A percentile compares a stretch with the other conserved stretches of the same genome.
phyloP scores from a whole-genome alignment of 2,797 vertebrate species.

The Phrynocephalus vlangalii region DNA sequence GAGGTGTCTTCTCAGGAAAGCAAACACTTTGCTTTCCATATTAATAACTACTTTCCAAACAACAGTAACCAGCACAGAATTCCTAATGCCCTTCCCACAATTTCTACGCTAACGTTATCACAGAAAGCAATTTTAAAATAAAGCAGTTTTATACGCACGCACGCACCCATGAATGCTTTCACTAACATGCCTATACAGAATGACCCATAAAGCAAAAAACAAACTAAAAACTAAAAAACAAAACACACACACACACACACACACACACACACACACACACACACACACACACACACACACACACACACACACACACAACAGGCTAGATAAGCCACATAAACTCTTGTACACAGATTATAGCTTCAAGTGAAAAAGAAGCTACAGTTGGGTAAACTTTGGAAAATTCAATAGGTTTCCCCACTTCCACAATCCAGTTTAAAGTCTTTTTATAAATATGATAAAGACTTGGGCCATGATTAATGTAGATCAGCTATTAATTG shows the following conservation, averaged over 20 bases:
- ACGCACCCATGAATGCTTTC: conserved; percentile 55
- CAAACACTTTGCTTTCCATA: conserved; percentile 49
- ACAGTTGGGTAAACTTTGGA: conserved; percentile 47
- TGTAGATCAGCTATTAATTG: conserved; percentile 20
- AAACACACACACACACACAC: too few relatives aligned
- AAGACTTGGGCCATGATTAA: conserved; percentile 13
- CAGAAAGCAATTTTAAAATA: conserved; percentile 56
- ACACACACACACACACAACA: neutral
- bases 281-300: conserved; percentile 11
- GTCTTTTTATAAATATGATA: conserved; percentile 35
- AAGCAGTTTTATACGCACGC: conserved; percentile 38
- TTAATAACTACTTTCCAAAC: conserved; percentile 34
- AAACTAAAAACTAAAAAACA: too few relatives aligned
- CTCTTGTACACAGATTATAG: conserved; percentile 61
- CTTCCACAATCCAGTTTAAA: conserved; percentile 36
- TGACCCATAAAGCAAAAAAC: conserved; percentile 54
- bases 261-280: too few relatives aligned
- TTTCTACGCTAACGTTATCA: conserved; percentile 49
- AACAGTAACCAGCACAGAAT: conserved; percentile 43
- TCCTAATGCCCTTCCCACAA: conserved; percentile 43
- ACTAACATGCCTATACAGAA: conserved; percentile 65
- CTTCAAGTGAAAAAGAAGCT: conserved; percentile 57
- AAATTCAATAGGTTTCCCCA: conserved; percentile 47
- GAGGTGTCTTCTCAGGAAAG: conserved; percentile 42
- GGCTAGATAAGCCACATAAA: conserved; percentile 50